These are phyloP conservation scores for Torymus auratus DNA, from an alignment of 2,888 invertebrate genomes.

Conservation along the genomic window DNA sequence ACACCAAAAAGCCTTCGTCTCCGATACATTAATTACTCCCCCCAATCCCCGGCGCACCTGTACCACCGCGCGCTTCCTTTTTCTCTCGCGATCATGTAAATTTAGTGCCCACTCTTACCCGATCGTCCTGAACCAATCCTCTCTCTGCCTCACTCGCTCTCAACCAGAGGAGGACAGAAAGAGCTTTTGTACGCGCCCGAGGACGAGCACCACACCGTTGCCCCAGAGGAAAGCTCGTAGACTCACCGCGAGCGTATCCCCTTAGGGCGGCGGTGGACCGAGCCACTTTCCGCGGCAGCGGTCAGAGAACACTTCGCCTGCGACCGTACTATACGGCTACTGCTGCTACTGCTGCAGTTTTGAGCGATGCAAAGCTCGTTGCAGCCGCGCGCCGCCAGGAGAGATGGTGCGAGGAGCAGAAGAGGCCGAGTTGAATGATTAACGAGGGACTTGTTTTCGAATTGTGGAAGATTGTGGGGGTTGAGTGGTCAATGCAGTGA, in stretches of 20 bases:
- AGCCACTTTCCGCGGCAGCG: slow-evolving; percentile 35
- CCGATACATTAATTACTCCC: too few species aligned
- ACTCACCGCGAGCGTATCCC: slow-evolving; percentile 39
- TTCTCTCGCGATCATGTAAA: slow-evolving; percentile 33
- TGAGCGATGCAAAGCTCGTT: neutral
- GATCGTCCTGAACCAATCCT: neutral
- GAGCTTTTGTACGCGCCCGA: too few species aligned
- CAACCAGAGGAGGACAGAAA: too few species aligned
- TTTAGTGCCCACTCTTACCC: neutral
- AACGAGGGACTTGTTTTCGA: too few species aligned
- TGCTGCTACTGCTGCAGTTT: neutral
- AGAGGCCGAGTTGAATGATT: neutral
- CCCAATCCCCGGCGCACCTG: too few species aligned
- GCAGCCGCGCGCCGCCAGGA: too few species aligned
- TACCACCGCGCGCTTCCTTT: neutral
- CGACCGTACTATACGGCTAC: too few species aligned
- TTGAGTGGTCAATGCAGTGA: too few species aligned
- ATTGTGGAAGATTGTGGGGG: too few species aligned
- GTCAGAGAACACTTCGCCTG: neutral
- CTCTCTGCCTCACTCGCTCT: too few species aligned
- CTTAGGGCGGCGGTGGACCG: slow-evolving; percentile 19
- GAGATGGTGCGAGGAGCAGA: neutral
- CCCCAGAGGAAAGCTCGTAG: slow-evolving; percentile 41
- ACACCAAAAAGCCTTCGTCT: too few species aligned
- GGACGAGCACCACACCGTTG: too few species aligned